Evolutionary conservation across 2,888 invertebrate species (phyloP).

Genomic region (Catotricha subobsoleta): DNA sequence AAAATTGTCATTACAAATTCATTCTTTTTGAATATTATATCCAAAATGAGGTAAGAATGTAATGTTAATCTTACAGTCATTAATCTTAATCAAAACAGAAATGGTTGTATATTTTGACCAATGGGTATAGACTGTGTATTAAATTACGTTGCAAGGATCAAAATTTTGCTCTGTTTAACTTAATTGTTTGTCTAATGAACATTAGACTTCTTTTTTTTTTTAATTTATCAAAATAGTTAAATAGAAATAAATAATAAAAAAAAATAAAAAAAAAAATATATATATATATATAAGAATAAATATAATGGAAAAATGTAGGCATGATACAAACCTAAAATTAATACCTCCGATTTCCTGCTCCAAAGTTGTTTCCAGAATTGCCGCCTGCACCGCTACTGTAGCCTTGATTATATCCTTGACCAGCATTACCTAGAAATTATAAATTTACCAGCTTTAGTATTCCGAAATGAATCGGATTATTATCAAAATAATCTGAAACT

Average conservation of each 20-base stretch:
- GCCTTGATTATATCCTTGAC: conserved; percentile 1
- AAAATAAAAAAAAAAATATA: not conserved
- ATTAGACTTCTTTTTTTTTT: too few relatives aligned
- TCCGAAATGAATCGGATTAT: too few relatives aligned
- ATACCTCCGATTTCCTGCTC: conserved; percentile 9
- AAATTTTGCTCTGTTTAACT: too few relatives aligned
- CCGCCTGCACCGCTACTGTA: conserved; percentile 9
- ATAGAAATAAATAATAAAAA: not conserved
- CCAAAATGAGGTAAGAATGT: conserved; percentile 5
- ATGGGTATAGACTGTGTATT: conserved; percentile 6
- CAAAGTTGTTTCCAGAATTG: conserved; percentile 5
- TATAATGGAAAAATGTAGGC: not conserved
- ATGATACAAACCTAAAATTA: conserved; percentile 1
- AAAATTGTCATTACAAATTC: not conserved
- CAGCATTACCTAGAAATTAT: not conserved
- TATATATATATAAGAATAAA: not conserved
- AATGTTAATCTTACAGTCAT: conserved; percentile 4
- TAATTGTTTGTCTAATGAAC: too few relatives aligned
- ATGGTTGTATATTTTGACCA: conserved; percentile 1
- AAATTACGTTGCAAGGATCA: too few relatives aligned
- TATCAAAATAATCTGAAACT: too few relatives aligned
- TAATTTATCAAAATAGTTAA: too few relatives aligned
- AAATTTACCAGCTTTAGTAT: not conserved
- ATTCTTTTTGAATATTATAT: conserved; percentile 4
- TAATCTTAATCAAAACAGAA: conserved; percentile 5